phyloP scores from a whole-genome alignment of 2,888 invertebrate genomes.

The Chloroclystis v-ata region DNA sequence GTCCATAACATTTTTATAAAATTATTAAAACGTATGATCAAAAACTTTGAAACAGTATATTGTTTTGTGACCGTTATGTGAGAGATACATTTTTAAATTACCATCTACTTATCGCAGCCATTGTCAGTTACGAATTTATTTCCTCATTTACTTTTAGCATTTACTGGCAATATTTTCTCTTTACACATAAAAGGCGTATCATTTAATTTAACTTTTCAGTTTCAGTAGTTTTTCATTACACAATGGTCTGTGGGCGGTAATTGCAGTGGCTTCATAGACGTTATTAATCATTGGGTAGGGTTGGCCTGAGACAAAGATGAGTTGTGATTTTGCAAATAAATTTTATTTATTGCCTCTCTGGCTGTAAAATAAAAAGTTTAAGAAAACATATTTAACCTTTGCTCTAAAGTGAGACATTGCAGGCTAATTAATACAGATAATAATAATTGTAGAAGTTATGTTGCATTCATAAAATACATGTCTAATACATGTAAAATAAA shows the following conservation, averaged over 20 bases:
- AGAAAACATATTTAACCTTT: too few species aligned
- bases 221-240: constrained; percentile 56
- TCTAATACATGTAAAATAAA: too few species aligned
- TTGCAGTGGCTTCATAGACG: constrained; percentile 63
- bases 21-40: too few species aligned
- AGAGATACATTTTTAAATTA: not conserved
- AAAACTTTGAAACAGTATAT: too few species aligned
- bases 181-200: constrained; percentile 38
- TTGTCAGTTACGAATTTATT: not conserved
- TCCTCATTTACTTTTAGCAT: constrained; percentile 7
- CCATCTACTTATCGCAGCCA: too few species aligned
- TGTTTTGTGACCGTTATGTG: not conserved
- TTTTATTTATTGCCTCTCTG: not conserved
- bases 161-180: constrained; percentile 9
- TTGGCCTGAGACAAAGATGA: constrained; percentile 37
- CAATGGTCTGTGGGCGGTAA: constrained; percentile 45
- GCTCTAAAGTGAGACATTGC: too few species aligned
- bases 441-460: too few species aligned
- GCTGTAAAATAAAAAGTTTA: too few species aligned
- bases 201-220: constrained; percentile 50
- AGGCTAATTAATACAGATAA: too few species aligned
- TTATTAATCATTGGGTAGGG: constrained; percentile 69
- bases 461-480: too few species aligned
- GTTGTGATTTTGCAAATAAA: constrained; percentile 11
- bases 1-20: too few species aligned